phyloP scores from a whole-genome alignment of 1,140 invertebrate genomes.

The Caenorhabditis tropicalis region DNA sequence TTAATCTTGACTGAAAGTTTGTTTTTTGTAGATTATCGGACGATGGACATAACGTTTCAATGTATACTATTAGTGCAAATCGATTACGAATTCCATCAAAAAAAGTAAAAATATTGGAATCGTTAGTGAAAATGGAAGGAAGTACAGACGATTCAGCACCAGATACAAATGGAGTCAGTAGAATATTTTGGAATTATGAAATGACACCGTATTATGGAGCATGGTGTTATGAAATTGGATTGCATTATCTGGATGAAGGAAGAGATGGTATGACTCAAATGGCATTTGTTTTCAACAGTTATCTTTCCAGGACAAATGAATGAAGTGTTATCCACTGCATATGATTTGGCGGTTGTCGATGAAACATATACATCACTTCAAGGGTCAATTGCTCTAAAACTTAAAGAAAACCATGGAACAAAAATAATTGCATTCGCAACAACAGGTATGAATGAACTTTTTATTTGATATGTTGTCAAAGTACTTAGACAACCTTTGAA shows the following conservation, averaged over 20 bases:
- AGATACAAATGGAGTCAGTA: not conserved
- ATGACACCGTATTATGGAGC: constrained; percentile 6
- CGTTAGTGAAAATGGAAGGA: not conserved
- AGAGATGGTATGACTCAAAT: not conserved
- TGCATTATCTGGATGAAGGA: constrained; percentile 12
- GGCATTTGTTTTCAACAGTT: not conserved
- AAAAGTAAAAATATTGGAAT: constrained; percentile 27
- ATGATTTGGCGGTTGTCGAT: not conserved
- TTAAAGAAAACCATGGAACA: constrained; percentile 4
- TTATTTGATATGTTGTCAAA: not conserved
- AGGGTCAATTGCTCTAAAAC: constrained; percentile 2
- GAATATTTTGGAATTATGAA: constrained; percentile 39
- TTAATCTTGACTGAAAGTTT: too few species aligned
- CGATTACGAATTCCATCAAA: not conserved
- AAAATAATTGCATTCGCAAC: constrained; percentile 8
- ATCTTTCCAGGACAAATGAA: not conserved
- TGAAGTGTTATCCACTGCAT: not conserved
- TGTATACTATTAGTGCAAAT: constrained; percentile 34
- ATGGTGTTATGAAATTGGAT: constrained; percentile 28
- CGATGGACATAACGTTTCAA: constrained; percentile 21
- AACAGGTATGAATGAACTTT: not conserved
- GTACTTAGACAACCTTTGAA: constrained; percentile 29
- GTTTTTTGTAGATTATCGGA: not conserved
- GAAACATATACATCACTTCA: constrained; percentile 25
- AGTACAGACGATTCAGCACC: constrained; percentile 15